phyloP scores from a whole-genome alignment of 2,888 invertebrate species.

The Limnephilus marmoratus region DNA sequence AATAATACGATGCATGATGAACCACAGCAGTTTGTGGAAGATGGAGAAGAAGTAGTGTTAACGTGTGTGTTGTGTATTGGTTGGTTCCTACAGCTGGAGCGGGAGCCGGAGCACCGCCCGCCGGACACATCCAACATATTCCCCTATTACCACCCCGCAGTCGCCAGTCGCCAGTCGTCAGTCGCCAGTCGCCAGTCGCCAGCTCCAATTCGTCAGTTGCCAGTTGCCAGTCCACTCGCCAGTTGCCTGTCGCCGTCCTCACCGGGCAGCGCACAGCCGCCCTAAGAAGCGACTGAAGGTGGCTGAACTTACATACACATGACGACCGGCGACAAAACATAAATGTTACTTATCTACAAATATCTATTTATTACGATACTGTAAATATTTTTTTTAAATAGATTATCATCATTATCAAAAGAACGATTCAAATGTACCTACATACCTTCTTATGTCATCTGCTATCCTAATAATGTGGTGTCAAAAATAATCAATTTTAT shows the following conservation, averaged over 20 bases:
- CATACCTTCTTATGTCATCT: conserved; percentile 64
- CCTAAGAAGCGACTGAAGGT: background rate
- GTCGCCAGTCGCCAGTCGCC: conserved; percentile 26
- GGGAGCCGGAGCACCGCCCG: conserved; percentile 70
- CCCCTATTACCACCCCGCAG: conserved; percentile 59
- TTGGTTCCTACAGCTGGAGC: conserved; percentile 71
- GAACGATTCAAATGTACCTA: conserved; percentile 64
- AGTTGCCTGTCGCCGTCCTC: conserved; percentile 4
- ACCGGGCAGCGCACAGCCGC: background rate
- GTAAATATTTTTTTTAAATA: conserved; percentile 67
- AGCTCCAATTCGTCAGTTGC: background rate
- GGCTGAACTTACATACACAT: conserved; percentile 63
- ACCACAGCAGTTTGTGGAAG: background rate
- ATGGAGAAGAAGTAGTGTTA: background rate
- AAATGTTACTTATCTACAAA: conserved; percentile 67
- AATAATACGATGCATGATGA: background rate
- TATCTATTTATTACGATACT: conserved; percentile 67
- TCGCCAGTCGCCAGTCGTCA: conserved; percentile 54
- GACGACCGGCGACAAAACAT: conserved; percentile 64
- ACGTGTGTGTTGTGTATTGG: background rate
- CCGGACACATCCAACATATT: conserved; percentile 63
- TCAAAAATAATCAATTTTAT: conserved; percentile 66
- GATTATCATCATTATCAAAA: conserved; percentile 66
- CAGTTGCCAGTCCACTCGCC: conserved; percentile 40
- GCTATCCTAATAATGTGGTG: conserved; percentile 65